Conservation (phyloP, 2,113 vertebrate species). For the Gymnobelideus leadbeateri region DNA sequence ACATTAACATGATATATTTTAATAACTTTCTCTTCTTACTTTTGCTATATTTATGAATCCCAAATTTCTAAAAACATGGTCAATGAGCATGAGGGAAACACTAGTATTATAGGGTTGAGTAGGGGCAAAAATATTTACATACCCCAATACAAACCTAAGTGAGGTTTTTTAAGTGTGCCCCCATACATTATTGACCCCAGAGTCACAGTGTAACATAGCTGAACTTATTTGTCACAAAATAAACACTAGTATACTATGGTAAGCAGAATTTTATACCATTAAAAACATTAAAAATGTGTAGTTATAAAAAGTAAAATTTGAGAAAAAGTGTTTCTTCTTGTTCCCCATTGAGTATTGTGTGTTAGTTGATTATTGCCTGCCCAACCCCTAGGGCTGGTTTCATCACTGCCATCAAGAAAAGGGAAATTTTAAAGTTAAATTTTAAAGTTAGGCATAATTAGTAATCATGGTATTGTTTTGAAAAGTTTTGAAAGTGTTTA, state of each 20-base stretch:
- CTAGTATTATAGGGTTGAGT: neutral
- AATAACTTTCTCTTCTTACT: neutral
- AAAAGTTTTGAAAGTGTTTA: neutral
- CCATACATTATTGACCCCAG: no score
- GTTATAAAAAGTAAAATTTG: neutral
- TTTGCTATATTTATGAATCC: neutral
- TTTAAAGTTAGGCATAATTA: neutral
- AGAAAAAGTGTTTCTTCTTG: neutral
- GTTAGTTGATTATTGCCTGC: neutral
- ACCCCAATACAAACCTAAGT: no score
- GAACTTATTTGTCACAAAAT: no score
- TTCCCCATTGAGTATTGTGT: neutral
- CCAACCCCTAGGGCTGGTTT: neutral
- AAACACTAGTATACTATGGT: no score
- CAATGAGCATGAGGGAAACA: neutral
- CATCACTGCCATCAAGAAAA: neutral
- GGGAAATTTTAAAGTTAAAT: neutral
- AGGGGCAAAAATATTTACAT: no score
- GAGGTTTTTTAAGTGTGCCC: no score
- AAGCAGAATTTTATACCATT: no score
- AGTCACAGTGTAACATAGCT: no score
- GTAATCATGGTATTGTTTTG: neutral
- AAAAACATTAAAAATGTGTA: no score
- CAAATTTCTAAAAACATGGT: neutral
- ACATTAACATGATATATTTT: neutral